Base-by-base conservation (phyloP, 1,140 invertebrate genomes). In the Brachionus rotundiformis region DNA sequence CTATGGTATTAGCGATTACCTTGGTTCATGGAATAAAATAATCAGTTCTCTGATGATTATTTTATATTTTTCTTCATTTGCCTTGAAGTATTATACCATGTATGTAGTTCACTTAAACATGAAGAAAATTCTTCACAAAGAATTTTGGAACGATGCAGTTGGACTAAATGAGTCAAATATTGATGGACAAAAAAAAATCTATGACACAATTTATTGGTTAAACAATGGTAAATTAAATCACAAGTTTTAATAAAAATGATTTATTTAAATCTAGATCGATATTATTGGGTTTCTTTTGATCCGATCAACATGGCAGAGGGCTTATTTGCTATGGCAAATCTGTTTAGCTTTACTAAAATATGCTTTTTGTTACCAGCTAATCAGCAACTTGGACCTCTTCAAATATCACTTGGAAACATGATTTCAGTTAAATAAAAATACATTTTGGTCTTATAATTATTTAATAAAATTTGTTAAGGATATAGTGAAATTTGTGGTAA, bases 311-410 rank as follows among this genome's bases (percentile, higher is more conserved):
- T 85, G 19, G 83, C 84, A 0, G 86, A 87, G 47, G 85, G 84
- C 5, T 61, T 85, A 25, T 86, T 86, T 83, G 85, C 85, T 8
- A 83, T 87, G 0, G 85, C 83, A 5, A 87, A 87, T 77, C 84
- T 87, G n/a, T 81, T 87, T 13, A 86, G 85, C 65, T 86, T 88
- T 84, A 86, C 87, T 13, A 83, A 87, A 33, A 88, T 87, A 16
- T 88, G 86, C 63, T 88, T 86, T 84, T 84, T 88, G 71, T 87
- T 88, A 85, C 88, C 88, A 16, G 88, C 87, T 27, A 88, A 88
- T 83, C 87, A 88, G 82, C 86, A 88, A 23, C 84, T 88, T 19
- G 88, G 88, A 27, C 87, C 88, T 3, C 83, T 88, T 23, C 88
- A 88, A 82, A 88, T 88, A 71, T 88, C 88, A 1, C 84, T 88